phyloP scores from a whole-genome alignment of 2,113 vertebrate species.

The Calonectris borealis region DNA sequence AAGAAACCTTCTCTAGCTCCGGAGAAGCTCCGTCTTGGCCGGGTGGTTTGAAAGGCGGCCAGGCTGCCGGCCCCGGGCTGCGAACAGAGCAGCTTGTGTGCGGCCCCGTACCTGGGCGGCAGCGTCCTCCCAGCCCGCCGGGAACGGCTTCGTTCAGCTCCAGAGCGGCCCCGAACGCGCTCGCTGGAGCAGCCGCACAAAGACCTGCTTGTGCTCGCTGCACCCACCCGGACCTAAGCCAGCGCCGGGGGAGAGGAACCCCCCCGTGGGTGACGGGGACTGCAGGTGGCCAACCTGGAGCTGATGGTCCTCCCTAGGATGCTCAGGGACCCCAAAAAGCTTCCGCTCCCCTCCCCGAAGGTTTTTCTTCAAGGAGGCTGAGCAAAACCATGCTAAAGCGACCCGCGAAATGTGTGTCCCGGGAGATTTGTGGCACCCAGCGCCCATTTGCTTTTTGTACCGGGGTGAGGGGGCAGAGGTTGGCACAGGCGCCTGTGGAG shows the following conservation, averaged over 20 bases:
- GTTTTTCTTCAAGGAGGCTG: neutral
- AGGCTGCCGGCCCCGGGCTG: neutral
- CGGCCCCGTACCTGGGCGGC: neutral
- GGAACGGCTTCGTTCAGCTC: neutral
- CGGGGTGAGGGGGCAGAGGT: neutral
- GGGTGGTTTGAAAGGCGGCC: neutral
- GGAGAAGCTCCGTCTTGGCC: rapidly evolving
- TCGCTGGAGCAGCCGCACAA: neutral
- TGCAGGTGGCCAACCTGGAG: neutral
- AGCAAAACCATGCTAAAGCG: neutral
- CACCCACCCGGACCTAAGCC: neutral
- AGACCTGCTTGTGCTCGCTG: neutral
- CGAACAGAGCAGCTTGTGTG: neutral
- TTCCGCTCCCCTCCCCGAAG: neutral
- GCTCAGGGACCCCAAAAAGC: neutral
- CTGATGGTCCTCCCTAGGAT: neutral
- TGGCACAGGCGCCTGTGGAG: neutral
- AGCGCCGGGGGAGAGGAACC: neutral
- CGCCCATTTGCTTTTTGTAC: rapidly evolving
- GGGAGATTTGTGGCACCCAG: neutral
- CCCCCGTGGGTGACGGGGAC: neutral
- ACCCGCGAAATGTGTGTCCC: rapidly evolving
- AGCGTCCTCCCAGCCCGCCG: neutral
- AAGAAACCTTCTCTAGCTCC: neutral
- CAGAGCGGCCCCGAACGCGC: rapidly evolving